These are phyloP conservation scores for Bagarius yarrelli DNA, from an alignment of 2,113 vertebrate genomes.

Conservation along the genomic window DNA sequence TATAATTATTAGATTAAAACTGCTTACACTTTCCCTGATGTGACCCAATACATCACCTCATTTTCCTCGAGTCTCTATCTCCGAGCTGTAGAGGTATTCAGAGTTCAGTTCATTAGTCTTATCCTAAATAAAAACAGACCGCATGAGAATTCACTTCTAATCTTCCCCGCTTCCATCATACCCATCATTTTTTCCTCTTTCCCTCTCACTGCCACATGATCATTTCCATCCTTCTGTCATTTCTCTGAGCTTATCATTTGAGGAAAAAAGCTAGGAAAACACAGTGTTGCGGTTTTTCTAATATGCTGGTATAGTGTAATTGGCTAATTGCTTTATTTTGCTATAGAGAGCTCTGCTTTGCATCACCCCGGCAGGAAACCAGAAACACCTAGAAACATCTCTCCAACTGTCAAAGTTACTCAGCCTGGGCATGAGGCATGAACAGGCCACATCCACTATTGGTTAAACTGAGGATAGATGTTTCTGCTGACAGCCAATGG, in stretches of 20 bases:
- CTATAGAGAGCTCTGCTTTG: slow-evolving; percentile 69
- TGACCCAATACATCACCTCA: slow-evolving; percentile 39
- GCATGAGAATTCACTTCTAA: slow-evolving; percentile 46
- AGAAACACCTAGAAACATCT: slow-evolving; percentile 70
- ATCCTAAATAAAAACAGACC: slow-evolving; percentile 53
- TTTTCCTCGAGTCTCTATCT: slow-evolving; percentile 41
- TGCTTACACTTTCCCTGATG: slow-evolving; percentile 35
- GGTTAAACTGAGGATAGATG: slow-evolving; percentile 67
- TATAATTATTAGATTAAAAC: slow-evolving; percentile 47
- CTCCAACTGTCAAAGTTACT: slow-evolving; percentile 58
- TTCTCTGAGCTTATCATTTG: slow-evolving; percentile 64
- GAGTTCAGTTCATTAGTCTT: slow-evolving; percentile 55
- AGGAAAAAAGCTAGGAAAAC: slow-evolving; percentile 71
- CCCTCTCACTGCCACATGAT: slow-evolving; percentile 40
- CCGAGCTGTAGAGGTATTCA: slow-evolving; percentile 42
- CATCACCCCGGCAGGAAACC: slow-evolving; percentile 69
- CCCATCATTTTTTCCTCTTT: slow-evolving; percentile 42
- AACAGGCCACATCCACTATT: slow-evolving; percentile 58
- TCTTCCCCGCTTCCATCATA: slow-evolving; percentile 53
- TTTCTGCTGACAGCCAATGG: slow-evolving; percentile 67
- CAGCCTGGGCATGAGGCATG: slow-evolving; percentile 49
- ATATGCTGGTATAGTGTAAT: slow-evolving; percentile 68
- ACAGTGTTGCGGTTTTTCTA: slow-evolving; percentile 64
- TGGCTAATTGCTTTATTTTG: slow-evolving; percentile 77
- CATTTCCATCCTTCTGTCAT: slow-evolving; percentile 54